These are phyloP conservation scores for Lethocerus indicus DNA, from an alignment of 1,140 invertebrate genomes.

Conservation along the genomic window DNA sequence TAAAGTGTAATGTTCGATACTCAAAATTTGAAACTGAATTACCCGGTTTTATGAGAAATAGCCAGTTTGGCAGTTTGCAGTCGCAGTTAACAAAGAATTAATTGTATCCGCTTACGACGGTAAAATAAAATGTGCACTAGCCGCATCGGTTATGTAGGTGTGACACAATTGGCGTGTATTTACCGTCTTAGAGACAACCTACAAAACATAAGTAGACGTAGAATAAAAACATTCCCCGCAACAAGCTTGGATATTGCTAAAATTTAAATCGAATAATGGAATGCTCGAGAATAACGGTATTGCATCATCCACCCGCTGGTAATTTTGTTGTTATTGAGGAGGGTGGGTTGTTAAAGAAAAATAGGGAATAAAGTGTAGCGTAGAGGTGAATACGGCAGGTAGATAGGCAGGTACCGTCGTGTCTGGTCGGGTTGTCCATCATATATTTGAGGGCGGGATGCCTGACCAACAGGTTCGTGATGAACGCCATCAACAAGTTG, in stretches of 20 bases:
- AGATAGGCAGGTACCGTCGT: slow-evolving; percentile 20
- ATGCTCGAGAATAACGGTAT: not conserved
- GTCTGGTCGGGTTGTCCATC: slow-evolving; percentile 38
- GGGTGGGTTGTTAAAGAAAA: not conserved
- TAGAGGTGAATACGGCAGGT: not conserved
- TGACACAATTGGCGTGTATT: too few relatives aligned
- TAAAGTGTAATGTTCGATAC: too few relatives aligned
- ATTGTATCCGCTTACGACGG: too few relatives aligned
- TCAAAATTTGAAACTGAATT: too few relatives aligned
- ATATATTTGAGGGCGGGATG: slow-evolving; percentile 70
- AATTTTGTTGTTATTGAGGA: not conserved
- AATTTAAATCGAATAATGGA: not conserved
- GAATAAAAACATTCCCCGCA: too few relatives aligned
- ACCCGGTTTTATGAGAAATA: too few relatives aligned
- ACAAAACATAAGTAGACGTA: too few relatives aligned
- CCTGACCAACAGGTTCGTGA: slow-evolving; percentile 71
- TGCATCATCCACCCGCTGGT: not conserved
- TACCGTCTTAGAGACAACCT: too few relatives aligned
- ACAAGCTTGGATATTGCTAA: not conserved
- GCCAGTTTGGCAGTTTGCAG: too few relatives aligned
- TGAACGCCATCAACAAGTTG: slow-evolving; percentile 59
- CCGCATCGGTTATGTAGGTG: too few relatives aligned
- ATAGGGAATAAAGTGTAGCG: not conserved
- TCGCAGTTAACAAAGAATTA: too few relatives aligned
- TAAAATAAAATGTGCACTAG: too few relatives aligned